Evolutionary conservation across 2,113 vertebrate genomes (phyloP), one percentile per base, ranked within the genome.

Genomic region (Trematocara macrostoma): DNA sequence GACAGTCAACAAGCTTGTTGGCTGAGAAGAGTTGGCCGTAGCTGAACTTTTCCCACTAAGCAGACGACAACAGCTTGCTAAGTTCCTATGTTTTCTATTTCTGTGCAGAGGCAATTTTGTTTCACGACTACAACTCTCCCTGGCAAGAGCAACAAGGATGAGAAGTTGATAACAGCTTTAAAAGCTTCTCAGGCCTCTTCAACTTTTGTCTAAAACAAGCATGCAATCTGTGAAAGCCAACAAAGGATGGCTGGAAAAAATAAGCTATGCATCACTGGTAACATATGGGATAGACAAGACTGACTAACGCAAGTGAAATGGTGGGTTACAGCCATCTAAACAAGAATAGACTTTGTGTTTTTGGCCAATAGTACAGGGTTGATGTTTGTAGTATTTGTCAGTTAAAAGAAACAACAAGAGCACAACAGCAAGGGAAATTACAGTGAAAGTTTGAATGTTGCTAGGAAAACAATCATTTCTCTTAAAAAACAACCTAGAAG

Each of bases 1-100:
- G 83, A 90, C 89, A 45, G 79, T 93, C 93, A 89, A 94, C 84
- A 18, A 85, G 90, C 86, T 67, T 18, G 84, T 59, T 87, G 88
- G 84, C 88, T 14, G 67, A 82, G 79, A 80, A 74, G 88, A 81
- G 84, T 23, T 85, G 88, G 86, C 84, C 61, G 10, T 69, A 3
- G 35, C 52, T 90, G 90, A 94, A 88, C 82, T 86, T 78, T 74
- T 34, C 82, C 67, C 88, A 57, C 69, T 82, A 83, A 11, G 79
- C 35, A 56, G 82, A 79, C 4, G 23, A 84, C 82, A 87, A 88
- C 89, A 79, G 20, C 29, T 61, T 7, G 64, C 56, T 40, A 78
- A 87, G 78, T 53, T 35, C 29, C 51, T 15, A 5, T 53, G 55
- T 79, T 83, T 84, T 67, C 31, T 23, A 16, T 40, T 45, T 51